phyloP scores from a whole-genome alignment of 2,113 vertebrate genomes.

The Dasypus novemcinctus region DNA sequence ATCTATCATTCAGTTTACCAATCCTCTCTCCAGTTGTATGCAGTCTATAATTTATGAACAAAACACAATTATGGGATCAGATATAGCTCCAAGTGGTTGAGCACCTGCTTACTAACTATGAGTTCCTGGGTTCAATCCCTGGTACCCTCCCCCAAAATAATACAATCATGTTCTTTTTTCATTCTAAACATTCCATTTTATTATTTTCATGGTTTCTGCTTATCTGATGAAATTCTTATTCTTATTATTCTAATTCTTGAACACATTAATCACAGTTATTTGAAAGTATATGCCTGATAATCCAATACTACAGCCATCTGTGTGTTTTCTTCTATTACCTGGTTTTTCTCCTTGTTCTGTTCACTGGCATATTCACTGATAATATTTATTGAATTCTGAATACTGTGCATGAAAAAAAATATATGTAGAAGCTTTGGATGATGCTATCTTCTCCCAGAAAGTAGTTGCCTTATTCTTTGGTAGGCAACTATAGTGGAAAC shows the following conservation, averaged over 20 bases:
- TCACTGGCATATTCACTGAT: not conserved
- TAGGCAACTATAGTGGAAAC: not conserved
- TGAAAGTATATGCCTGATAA: not conserved
- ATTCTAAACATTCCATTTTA: not conserved
- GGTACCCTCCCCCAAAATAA: too few species aligned
- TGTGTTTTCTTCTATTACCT: not conserved
- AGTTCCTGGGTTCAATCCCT: too few species aligned
- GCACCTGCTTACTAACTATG: too few species aligned
- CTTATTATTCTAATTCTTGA: not conserved
- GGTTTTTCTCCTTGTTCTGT: not conserved
- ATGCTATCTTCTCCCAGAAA: not conserved
- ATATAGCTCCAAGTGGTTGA: too few species aligned
- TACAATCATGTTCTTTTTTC: not conserved
- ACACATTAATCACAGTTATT: not conserved
- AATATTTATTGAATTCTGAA: not conserved
- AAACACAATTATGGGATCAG: not conserved
- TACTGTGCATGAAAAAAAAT: not conserved
- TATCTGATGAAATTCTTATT: not conserved
- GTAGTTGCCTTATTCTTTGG: not conserved
- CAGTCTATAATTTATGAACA: not conserved
- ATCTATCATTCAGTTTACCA: not conserved
- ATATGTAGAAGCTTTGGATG: not conserved
- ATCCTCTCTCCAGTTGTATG: not conserved
- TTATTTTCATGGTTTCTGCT: not conserved
- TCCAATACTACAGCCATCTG: not conserved